Evolutionary conservation across 2,888 invertebrate genomes (phyloP), one percentile per base, ranked within the genome.

Genomic region (Ichneumoninae sp.): DNA sequence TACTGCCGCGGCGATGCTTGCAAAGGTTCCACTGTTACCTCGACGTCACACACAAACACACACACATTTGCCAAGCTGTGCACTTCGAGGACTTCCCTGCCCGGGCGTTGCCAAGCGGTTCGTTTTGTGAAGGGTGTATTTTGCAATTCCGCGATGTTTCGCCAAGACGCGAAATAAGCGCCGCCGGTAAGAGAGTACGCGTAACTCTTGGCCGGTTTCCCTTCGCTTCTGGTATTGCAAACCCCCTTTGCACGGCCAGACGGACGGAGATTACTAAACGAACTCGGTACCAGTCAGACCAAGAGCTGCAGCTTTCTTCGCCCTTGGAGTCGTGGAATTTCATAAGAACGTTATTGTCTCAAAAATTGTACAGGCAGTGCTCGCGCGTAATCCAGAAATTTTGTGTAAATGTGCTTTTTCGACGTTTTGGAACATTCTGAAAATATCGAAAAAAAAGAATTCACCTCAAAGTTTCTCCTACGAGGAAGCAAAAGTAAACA

Each of bases 71-170:
- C 13, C 44, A 33, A 10, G 75, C 60, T 62, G 69, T 44, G 33
- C 54, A 16, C 69, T 71, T 50, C 50, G 22, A 8, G 65, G 66
- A 52, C 50, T 52, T 50, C 52, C n/a, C 44, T 13, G 13, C 66
- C 70, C 57, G 70, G 62, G 57, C 47, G 66, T 69, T 80, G 22
- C 50, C 68, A 52, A 79, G 57, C n/a, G 30, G 44, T 62, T 22
- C 40, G 75, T 26, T 60, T 60, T 26, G 60, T 60, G n/a, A n/a
- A 70, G 47, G 70, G 50, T 71, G 83, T 83, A 80, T 86, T 89
- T 88, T 88, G 88, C 88, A 87, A 90, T 90, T 90, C 86, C 74
- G 36, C 62, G 74, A 54, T 66, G 77, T 86, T 88, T 82, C 78
- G 70, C 76, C 68, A 74, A 79, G 80, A 75, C 57, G 66, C 47